phyloP scores from a whole-genome alignment of 2,888 invertebrate species.

The Dromius quadrimaculatus region DNA sequence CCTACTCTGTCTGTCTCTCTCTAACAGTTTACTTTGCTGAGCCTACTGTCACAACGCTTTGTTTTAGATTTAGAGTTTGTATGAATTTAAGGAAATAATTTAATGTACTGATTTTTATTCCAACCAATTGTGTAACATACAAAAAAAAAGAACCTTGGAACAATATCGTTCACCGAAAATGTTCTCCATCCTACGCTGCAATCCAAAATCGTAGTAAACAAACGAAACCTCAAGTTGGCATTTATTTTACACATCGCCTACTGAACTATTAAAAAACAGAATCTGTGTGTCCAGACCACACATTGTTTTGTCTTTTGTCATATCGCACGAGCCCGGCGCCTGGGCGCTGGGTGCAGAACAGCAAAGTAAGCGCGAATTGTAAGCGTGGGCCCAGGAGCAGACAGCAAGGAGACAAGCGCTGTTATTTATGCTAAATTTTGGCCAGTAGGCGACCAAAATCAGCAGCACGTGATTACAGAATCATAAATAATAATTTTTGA shows the following conservation, averaged over 20 bases:
- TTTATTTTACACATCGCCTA: conserved; percentile 10
- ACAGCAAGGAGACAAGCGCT: conserved; percentile 6
- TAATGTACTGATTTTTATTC: no score
- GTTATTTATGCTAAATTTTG: conserved; percentile 6
- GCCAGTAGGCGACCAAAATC: conserved; percentile 5
- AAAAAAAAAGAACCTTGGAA: conserved; percentile 2
- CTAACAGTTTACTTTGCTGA: no score
- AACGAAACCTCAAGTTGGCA: neutral
- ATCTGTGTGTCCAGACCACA: conserved; percentile 16
- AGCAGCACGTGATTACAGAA: no score
- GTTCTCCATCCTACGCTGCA: neutral
- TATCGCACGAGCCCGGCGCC: conserved; percentile 4
- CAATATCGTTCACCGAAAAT: neutral
- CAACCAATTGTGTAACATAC: no score
- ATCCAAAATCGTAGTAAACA: conserved; percentile 1
- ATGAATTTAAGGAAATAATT: no score
- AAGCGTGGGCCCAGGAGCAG: conserved; percentile 5
- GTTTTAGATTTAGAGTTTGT: no score
- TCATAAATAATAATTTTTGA: no score
- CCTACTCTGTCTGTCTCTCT: no score
- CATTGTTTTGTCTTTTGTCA: conserved; percentile 6
- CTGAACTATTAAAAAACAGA: neutral
- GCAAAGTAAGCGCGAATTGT: neutral
- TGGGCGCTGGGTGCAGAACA: conserved; percentile 10
- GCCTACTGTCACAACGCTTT: no score